A percentile compares a stretch with the other conserved stretches of the same genome.
These are phyloP conservation scores for Acanthurus tractus DNA, from an alignment of 2,797 vertebrate species.

Conservation along the genomic window DNA sequence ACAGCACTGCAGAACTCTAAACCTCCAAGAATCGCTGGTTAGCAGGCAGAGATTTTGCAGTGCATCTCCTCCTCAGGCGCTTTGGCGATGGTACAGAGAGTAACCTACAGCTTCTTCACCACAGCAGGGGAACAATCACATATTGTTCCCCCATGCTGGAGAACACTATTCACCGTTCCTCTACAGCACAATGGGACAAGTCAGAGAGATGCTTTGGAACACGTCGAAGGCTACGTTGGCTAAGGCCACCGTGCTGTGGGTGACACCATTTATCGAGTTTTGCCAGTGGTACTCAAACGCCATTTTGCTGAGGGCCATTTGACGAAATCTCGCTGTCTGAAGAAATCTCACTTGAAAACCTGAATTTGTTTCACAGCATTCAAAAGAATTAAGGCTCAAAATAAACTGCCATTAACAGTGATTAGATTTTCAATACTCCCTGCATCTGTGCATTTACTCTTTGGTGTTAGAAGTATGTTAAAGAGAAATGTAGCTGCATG, in stretches of 20 bases:
- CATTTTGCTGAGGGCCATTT: conserved; percentile 71
- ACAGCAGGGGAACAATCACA: conserved; percentile 82
- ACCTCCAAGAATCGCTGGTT: conserved; percentile 61
- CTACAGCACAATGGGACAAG: conserved; percentile 81
- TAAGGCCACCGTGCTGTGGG: conserved; percentile 68
- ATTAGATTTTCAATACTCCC: conserved; percentile 13
- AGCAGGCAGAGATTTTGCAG: conserved; percentile 62
- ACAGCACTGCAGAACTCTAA: conserved; percentile 63
- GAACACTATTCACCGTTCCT: conserved; percentile 81
- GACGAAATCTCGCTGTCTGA: conserved; percentile 37
- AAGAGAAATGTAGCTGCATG: conserved; percentile 19
- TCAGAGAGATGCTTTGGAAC: conserved; percentile 74
- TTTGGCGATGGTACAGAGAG: conserved; percentile 84
- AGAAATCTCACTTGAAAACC: conserved; percentile 27
- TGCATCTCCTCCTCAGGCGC: conserved; percentile 69
- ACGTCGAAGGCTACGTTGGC: conserved; percentile 67
- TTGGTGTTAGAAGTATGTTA: background rate
- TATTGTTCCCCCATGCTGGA: conserved; percentile 83
- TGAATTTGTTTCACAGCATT: conserved; percentile 24
- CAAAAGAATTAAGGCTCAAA: conserved; percentile 19
- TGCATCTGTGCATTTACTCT: conserved; percentile 25
- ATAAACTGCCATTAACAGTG: conserved; percentile 22
- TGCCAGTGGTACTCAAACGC: conserved; percentile 49
- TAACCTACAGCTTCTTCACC: conserved; percentile 80
- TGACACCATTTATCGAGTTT: conserved; percentile 76